Percentiles rank a stretch among this genome's conserved stretches.
Evolutionary conservation across 2,113 vertebrate species (phyloP).

Genomic region (Acrocephalus arundinaceus): DNA sequence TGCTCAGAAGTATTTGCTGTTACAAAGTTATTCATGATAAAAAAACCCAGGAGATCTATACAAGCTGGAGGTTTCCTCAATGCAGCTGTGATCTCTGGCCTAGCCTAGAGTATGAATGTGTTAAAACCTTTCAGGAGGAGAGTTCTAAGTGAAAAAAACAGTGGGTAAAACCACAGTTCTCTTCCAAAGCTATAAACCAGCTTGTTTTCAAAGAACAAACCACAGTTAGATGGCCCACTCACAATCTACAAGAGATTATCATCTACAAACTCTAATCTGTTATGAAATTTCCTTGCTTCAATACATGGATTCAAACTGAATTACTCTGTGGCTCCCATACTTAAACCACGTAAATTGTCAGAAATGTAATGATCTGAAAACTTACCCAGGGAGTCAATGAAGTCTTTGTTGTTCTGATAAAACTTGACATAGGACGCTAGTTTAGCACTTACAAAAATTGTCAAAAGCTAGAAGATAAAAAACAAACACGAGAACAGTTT

Average conservation of each 20-base stretch:
- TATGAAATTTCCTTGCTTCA: not conserved
- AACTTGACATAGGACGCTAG: slow-evolving; percentile 94
- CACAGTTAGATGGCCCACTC: not conserved
- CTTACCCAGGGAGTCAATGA: slow-evolving; percentile 98
- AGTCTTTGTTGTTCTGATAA: slow-evolving; percentile 99
- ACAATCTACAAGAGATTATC: not conserved
- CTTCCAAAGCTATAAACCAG: not conserved
- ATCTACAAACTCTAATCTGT: not conserved
- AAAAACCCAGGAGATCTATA: not conserved
- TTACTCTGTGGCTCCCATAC: not conserved
- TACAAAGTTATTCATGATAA: not conserved
- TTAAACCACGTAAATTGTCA: not conserved
- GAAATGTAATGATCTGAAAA: slow-evolving; percentile 18
- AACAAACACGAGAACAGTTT: slow-evolving; percentile 29
- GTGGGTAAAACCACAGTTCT: not conserved
- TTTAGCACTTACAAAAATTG: slow-evolving; percentile 97
- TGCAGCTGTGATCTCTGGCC: not conserved
- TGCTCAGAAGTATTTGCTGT: not conserved
- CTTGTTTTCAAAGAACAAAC: not conserved
- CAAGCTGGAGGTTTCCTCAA: not conserved
- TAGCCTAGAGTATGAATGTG: not conserved
- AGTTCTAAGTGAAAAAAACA: not conserved
- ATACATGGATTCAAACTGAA: not conserved
- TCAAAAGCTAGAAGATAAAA: slow-evolving; percentile 85
- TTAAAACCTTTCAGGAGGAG: not conserved